Conservation (phyloP, 2,888 invertebrate genomes). For the Nephrotoma guestfalica region DNA sequence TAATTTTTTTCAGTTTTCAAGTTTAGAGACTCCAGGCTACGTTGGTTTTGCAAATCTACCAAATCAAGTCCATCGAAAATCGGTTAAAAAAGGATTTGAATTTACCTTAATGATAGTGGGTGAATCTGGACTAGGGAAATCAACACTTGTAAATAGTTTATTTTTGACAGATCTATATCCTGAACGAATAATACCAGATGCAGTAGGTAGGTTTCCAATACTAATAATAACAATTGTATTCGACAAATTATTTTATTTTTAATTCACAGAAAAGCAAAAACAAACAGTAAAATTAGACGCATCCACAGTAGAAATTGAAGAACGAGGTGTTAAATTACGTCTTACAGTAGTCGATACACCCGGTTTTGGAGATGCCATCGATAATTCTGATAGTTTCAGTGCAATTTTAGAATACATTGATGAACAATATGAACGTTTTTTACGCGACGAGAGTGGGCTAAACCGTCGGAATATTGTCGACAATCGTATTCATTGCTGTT, state of each 20-base stretch:
- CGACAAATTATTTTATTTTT: slow-evolving; percentile 7
- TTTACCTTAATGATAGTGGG: slow-evolving; percentile 96
- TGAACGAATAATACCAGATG: slow-evolving; percentile 77
- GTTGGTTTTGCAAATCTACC: slow-evolving; percentile 70
- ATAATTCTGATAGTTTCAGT: slow-evolving; percentile 84
- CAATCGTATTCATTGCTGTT: slow-evolving; percentile 94
- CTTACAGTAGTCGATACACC: slow-evolving; percentile 93
- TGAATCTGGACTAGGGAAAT: slow-evolving; percentile 85
- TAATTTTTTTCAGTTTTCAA: slow-evolving; percentile 50
- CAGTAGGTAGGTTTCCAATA: slow-evolving; percentile 48
- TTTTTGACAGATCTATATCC: slow-evolving; percentile 92
- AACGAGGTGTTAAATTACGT: slow-evolving; percentile 82
- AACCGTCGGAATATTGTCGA: slow-evolving; percentile 94
- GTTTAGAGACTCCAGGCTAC: slow-evolving; percentile 75
- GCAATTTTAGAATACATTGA: slow-evolving; percentile 93
- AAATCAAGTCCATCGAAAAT: slow-evolving; percentile 93
- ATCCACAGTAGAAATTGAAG: slow-evolving; percentile 93
- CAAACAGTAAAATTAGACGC: slow-evolving; percentile 90
- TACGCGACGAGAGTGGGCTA: slow-evolving; percentile 86
- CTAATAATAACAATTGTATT: background rate
- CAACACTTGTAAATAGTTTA: slow-evolving; percentile 86
- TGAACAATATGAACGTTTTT: slow-evolving; percentile 86
- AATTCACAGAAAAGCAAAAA: slow-evolving; percentile 61
- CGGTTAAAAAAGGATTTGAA: slow-evolving; percentile 95
- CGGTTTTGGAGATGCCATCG: slow-evolving; percentile 89